Percentiles rank a stretch among this genome's conserved stretches.
phyloP scores from a whole-genome alignment of 2,888 invertebrate species.

The Macroteleia sp. region DNA sequence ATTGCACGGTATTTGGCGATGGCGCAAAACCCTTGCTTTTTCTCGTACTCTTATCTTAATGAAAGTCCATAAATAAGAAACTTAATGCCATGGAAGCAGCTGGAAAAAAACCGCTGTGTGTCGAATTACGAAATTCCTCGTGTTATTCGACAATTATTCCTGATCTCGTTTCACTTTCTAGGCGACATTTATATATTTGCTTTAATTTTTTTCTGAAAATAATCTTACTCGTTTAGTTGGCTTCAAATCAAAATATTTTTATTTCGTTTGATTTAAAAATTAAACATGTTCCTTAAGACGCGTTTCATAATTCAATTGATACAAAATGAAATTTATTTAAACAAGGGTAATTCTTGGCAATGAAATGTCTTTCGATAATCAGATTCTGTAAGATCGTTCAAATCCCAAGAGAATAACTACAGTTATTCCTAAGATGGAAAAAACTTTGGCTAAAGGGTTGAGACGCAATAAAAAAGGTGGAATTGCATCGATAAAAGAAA shows the following conservation, averaged over 20 bases:
- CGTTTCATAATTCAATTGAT: too few relatives aligned
- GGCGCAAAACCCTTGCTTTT: constrained; percentile 76
- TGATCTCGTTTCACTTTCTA: constrained; percentile 29
- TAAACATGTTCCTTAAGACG: too few relatives aligned
- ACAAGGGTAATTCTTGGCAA: constrained; percentile 40
- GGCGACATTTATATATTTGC: too few relatives aligned
- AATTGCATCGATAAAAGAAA: constrained; percentile 79
- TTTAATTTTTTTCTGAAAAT: too few relatives aligned
- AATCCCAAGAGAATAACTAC: constrained; percentile 68
- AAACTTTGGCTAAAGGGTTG: constrained; percentile 79
- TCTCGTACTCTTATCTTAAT: constrained; percentile 82
- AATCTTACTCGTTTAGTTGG: too few relatives aligned
- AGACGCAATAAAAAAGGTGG: constrained; percentile 76
- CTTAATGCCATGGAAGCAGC: constrained; percentile 81
- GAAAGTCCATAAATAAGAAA: constrained; percentile 83
- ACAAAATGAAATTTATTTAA: too few relatives aligned
- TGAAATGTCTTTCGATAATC: constrained; percentile 72
- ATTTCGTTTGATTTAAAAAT: too few relatives aligned
- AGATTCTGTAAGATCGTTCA: constrained; percentile 76
- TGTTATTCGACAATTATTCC: constrained; percentile 38
- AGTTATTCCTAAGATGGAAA: constrained; percentile 71
- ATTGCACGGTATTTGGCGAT: constrained; percentile 81
- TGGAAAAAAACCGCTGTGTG: constrained; percentile 74
- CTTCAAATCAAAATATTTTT: too few relatives aligned
- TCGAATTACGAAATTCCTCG: constrained; percentile 67